Base-by-base conservation (phyloP, 2,888 invertebrate species). In the Xestoiulus laeticollis region DNA sequence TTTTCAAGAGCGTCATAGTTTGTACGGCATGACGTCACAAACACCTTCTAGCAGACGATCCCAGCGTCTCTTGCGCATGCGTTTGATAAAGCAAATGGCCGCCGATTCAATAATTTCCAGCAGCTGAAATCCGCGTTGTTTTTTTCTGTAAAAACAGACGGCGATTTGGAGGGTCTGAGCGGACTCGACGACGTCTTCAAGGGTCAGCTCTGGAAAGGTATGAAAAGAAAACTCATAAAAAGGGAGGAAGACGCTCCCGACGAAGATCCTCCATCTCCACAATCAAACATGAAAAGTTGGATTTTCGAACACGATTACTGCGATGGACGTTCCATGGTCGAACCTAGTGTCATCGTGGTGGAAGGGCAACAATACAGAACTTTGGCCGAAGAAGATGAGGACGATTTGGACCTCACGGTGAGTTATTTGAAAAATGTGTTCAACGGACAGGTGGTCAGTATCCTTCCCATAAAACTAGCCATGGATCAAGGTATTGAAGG, bases 381-480 rank as follows among this genome's bases (percentile, higher is more conserved):
- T 19, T 5, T 19, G 19, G 83, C 22, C 26, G 32, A n/a, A 14
- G 83, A 83, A 30, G 68, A 68, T 68, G 22, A 68, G n/a, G 83
- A 83, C 33, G 83, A 83, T n/a, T n/a, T 83, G 26, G 83, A 83
- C 14, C 83, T 32, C 83, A 32, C n/a, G 83, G 83, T 32, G 14
- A 53, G 53, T 38, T 38, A 38, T 38, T 38, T 38, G 33, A 38
- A 38, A 2, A 2, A 38, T 6, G 33, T 38, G 33, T 38, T 38
- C 33, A 38, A 38, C 33, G 6, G 33, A 38, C 33, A 38, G 33
- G 33, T 38, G 33, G 33, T 38, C 33, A 38, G 33, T 38, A 38
- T 38, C 33, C 2, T 38, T 38, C 33, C 33, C 33, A 6, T 38
- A 38, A 38, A 38, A 38, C 6, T 6, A 38, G 33, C 33, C n/a